Conservation (phyloP, 2,888 invertebrate genomes). For the Stomorhina lunata region DNA sequence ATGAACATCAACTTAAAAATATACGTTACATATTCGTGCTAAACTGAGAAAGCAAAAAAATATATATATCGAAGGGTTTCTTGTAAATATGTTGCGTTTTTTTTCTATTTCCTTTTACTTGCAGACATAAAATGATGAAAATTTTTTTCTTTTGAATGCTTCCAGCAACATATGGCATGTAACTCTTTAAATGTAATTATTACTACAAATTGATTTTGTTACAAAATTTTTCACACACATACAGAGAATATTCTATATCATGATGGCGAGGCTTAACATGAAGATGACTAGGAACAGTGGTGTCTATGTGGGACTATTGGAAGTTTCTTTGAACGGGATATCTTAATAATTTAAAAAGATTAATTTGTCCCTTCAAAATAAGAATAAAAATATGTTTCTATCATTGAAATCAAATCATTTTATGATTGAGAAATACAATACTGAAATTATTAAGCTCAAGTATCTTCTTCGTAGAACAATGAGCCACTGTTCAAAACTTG, state of each 20-base stretch:
- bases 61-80: constrained; percentile 10
- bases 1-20: neutral
- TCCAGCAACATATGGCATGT: constrained; percentile 61
- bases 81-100: constrained; percentile 7
- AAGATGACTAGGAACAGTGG: neutral
- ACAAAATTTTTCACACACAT: constrained; percentile 33
- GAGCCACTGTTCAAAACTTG: too few species aligned
- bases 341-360: too few species aligned
- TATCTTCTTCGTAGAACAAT: too few species aligned
- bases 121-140: constrained; percentile 19
- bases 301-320: too few species aligned
- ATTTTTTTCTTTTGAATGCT: constrained; percentile 46
- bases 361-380: too few species aligned
- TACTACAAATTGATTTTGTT: constrained; percentile 62
- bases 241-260: neutral
- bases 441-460: too few species aligned
- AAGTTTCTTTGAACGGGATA: too few species aligned
- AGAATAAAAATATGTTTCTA: too few species aligned
- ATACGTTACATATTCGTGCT: neutral
- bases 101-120: neutral
- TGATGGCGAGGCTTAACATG: neutral
- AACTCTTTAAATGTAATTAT: constrained; percentile 64
- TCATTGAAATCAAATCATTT: too few species aligned
- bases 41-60: neutral
- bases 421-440: too few species aligned